Conservation (phyloP, 2,113 vertebrate species). For the Atractosteus spatula region DNA sequence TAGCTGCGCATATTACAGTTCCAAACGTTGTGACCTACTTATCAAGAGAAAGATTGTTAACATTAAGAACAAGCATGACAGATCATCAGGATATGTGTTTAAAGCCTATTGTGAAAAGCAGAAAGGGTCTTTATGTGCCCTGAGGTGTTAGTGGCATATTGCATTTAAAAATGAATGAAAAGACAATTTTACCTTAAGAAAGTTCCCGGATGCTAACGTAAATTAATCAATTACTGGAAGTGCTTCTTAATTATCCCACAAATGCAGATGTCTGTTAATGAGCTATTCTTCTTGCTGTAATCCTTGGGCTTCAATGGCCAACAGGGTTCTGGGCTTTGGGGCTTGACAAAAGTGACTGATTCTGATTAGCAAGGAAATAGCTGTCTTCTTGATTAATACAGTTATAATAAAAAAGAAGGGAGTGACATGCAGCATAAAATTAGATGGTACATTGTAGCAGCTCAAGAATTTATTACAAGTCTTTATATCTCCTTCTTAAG, state of each 20-base stretch:
- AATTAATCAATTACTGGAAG: slow-evolving; percentile 10
- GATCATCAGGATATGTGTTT: too few species aligned
- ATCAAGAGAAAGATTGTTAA: too few species aligned
- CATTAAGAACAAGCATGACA: too few species aligned
- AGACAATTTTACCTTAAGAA: neutral
- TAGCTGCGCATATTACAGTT: too few species aligned
- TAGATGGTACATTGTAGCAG: slow-evolving; percentile 49
- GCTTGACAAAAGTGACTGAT: neutral
- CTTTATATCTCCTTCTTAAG: slow-evolving; percentile 64
- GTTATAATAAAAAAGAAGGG: slow-evolving; percentile 29
- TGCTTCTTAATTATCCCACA: slow-evolving; percentile 9
- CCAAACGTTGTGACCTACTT: too few species aligned
- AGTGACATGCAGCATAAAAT: slow-evolving; percentile 44
- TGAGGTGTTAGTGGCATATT: too few species aligned
- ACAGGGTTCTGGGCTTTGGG: neutral
- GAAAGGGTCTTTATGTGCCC: too few species aligned
- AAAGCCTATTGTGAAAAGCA: too few species aligned
- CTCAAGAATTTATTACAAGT: slow-evolving; percentile 69
- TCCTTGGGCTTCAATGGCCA: neutral
- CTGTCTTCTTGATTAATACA: slow-evolving; percentile 11
- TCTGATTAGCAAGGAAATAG: neutral
- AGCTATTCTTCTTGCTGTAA: neutral
- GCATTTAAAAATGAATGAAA: too few species aligned
- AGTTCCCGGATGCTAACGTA: neutral
- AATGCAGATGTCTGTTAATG: slow-evolving; percentile 4